Base-by-base conservation (phyloP, 2,888 invertebrate species). In the Polymixis lichenea region DNA sequence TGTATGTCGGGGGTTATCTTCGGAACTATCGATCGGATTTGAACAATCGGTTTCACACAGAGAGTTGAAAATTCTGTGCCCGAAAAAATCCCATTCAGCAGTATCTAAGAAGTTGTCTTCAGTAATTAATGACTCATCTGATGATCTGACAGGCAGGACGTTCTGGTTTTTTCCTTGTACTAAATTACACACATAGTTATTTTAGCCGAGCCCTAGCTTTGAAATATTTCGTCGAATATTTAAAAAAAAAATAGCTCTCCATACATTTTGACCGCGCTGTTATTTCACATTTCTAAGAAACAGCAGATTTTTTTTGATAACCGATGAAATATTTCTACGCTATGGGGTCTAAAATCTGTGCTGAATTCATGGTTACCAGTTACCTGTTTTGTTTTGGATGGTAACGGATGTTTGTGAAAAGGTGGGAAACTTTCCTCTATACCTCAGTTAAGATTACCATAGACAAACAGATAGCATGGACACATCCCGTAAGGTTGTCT, bases 401-500 rank as follows among this genome's bases (percentile, higher is more conserved):
- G 17, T 17, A 1, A 28, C 28, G 19, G n/a, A 72, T 28, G 13
- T 32, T 72, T 3, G 43, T 53, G 8, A 32, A 7, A 15, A 43
- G 15, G 28, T 60, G 49, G 25, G 15, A 28, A 38, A 64, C 58
- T 79, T 66, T 70, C 19, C 43, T 56, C 15, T 32, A 11, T 19
- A 4, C 22, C 28, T 22, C 7, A 25, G 32, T 46, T 55, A 25
- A 61, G 15, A 66, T 58, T 15, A 53, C 13, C 53, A 65, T 72
- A 61, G 66, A 53, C 38, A 38, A 72, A 62, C 43, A 77, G 60
- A 46, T 56, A 62, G 53, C 56, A n/a, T 49, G 11, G 28, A 32
- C 17, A 56, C 19, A 56, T 64, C 32, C 64, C 66, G 72, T 71
- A 75, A 64, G 38, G 51, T 72, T 80, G 79, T 77, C 66, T 80